Base-by-base conservation (phyloP, 2,797 vertebrate species). In the Hyperoplus immaculatus region DNA sequence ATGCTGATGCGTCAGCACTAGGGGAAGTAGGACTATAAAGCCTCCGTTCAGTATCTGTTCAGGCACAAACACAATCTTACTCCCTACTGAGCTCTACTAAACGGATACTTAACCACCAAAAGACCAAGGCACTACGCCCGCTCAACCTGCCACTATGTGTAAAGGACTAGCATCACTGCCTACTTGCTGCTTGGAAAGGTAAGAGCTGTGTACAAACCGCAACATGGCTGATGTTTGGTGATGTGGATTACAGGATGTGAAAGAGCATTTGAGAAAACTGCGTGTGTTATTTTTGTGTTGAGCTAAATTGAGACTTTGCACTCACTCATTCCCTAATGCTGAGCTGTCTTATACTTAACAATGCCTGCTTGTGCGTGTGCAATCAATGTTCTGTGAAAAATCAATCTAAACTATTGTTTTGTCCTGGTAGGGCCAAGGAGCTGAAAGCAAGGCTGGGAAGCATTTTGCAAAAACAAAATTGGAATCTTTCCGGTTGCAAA, bases 111-210 rank as follows among this genome's bases (percentile, higher is more conserved):
- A 67, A 53, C 62, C 53, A 14, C 55, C 43, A 50, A 1, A 50
- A 5, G 2, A 49, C 53, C 4, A 8, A 72, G 49, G 46, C 64
- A 43, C 45, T 56, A 66, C 1, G 59, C 13, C 10, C 10, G 58
- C 64, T 47, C 80, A 74, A 81, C 62, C 76, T 61, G 84, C 88
- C 69, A 61, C 78, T 64, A 97, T 98, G 97, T 98, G 96, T 88
- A 96, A 92, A 88, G 96, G 95, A 87, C 89, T 97, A 74, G 79
- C 95, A 81, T 86, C 94, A 0, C 94, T 97, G 76, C 95, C 96
- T n/a, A 91, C 88, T 88, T 88, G 94, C 92, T 97, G 96, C 91
- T 89, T 98, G 92, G 97, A 98, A 93, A 97, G 97, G 97, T 99
- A 97, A 89, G 53, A 63, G n/a, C 55, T 71, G 50, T 7, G 55